Evolutionary conservation across 2,888 invertebrate genomes (phyloP), one percentile per base, ranked within the genome.

Genomic region (Nomada ruficornis): DNA sequence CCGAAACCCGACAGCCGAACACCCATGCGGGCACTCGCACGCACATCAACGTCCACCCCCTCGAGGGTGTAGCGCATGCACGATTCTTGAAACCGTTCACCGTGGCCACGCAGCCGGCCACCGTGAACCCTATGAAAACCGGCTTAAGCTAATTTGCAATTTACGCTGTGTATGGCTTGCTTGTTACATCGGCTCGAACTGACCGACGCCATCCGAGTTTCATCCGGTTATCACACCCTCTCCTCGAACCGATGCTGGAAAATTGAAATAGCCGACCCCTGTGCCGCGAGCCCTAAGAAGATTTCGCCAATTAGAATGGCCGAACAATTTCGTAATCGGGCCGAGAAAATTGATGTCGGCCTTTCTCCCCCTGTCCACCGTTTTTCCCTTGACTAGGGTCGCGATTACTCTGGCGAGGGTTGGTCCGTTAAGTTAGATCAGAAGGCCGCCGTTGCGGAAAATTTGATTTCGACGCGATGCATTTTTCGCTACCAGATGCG

Each of bases 61-160:
- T 15, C 63, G 70, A 20, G 52, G 52, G 18, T 23, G 57, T 26
- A 29, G n/a, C 42, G 15, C 18, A 15, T 36, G 42, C 47, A 54
- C 36, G 65, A 78, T 85, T 85, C 83, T 86, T 86, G 62, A 65
- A 70, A 55, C 52, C 59, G 62, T 10, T 11, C 18, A 42, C 9
- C 47, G 15, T 57, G 7, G 13, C 23, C 36, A 5, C 4, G 18
- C 65, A 36, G 54, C 44, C 76, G 13, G 54, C 52, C 62, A 77
- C 9, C 60, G 74, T 70, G 84, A 85, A 82, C 82, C 80, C 84
- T 79, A 84, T 85, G 74, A 83, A 87, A 85, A 83, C 67, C 83
- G 82, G 86, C 85, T 86, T 83, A 88, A 83, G 88, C 83, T 88
- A 86, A 88, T 88, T 88, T 82, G 79, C 83, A 86, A 88, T 88